Evolutionary conservation across 2,797 vertebrate genomes (phyloP), one percentile per base, ranked within the genome.

Genomic region (Aotus griseimembra): DNA sequence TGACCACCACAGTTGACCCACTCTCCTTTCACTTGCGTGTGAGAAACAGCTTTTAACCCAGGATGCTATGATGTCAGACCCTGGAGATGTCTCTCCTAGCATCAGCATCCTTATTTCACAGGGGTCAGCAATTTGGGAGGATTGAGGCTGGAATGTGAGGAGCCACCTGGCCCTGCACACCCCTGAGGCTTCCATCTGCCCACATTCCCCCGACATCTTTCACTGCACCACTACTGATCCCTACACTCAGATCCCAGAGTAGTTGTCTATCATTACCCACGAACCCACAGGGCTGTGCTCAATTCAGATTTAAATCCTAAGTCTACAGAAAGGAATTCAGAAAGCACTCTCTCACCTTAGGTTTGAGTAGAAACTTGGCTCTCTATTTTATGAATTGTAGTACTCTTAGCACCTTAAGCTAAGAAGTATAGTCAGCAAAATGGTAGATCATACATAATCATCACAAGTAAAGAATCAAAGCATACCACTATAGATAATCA

Each of bases 371-470:
- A 28, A 39, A 44, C 17, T 28, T 2, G 46, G 75, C n/a, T 36
- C 11, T 44, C 48, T 41, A 8, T 2, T 8, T 24, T 17, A 1
- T 1, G 15, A 50, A 12, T 20, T 2, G 4, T 26, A 9, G 48
- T 0, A 1, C 33, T 57, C 2, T 10, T 15, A 5, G 52, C 5
- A 7, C 28, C 61, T 33, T 14, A 20, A 8, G 7, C 46, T 11
- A 19, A n/a, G 33, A 46, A 6, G 14, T 2, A n/a, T 2, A 0
- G 50, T 39, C 7, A 1, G 30, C 4, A 4, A n/a, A 6, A 19
- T 17, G 52, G 22, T 15, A 2, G 44, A 46, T 14, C 10, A 20
- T 10, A 20, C 4, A 9, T 8, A 14, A 46, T 46, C 4, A 2
- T 15, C 33, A 1, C 33, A 48, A 55, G 46, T 10, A 70, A 24